These are phyloP conservation scores for Lagopus muta DNA, from an alignment of 2,113 vertebrate species.

Conservation along the genomic window DNA sequence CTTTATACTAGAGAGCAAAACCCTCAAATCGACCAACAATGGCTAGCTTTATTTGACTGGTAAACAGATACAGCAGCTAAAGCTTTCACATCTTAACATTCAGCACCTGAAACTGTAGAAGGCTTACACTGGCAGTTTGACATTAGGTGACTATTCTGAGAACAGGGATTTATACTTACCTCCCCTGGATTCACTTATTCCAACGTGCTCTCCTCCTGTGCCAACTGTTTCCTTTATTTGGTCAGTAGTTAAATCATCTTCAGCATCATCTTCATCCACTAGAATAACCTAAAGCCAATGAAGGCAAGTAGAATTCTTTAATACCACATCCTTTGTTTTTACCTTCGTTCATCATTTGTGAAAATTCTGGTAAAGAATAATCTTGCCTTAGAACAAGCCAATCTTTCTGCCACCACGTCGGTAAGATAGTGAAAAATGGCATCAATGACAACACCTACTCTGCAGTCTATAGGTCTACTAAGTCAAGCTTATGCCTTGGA, in stretches of 20 bases:
- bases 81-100: neutral
- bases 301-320: constrained; percentile 7
- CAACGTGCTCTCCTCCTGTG: constrained; percentile 35
- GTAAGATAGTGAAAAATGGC: neutral
- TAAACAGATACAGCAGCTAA: neutral
- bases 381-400: neutral
- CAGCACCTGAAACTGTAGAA: neutral
- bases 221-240: constrained; percentile 49
- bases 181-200: constrained; percentile 75
- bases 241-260: neutral
- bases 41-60: neutral
- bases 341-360: neutral
- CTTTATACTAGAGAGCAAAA: neutral
- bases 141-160: neutral
- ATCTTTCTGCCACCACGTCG: neutral
- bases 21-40: neutral
- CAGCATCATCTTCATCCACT: constrained; percentile 55
- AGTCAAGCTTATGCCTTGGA: neutral
- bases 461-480: neutral
- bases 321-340: neutral
- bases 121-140: neutral
- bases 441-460: neutral
- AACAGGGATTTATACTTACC: constrained; percentile 71
- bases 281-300: constrained; percentile 58
- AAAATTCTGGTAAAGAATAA: neutral